Base-by-base conservation (phyloP, 2,888 invertebrate genomes). In the Habrosyne pyritoides region DNA sequence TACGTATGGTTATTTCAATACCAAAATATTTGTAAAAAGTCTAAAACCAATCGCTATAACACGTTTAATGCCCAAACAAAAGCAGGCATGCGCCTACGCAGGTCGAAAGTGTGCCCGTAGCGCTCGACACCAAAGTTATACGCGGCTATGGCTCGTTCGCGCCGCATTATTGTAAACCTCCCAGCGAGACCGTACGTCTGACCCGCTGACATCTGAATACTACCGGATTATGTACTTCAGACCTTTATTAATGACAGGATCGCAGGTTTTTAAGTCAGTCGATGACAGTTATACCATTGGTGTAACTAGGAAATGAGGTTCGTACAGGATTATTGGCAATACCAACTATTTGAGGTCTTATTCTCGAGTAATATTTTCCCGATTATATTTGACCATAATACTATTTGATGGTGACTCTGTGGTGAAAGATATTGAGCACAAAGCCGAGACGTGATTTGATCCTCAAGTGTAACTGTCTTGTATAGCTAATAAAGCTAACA, bases 41-140 rank as follows among this genome's bases (percentile, higher is more conserved):
- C 28, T 12, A 36, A 21, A n/a, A 10, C n/a, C 42, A n/a, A 14
- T 52, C 42, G 52, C 52, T 42, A 28, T 10, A 18, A 18, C 50
- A 50, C 28, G 18, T 50, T 28, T 18, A 10, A 50, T 18, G 24
- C 48, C 28, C 28, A 28, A 18, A 18, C 18, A 26, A 28, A 50
- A 21, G n/a, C 33, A n/a, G 22, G 52, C 26, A 49, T 42, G 59
- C 78, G 72, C 84, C 85, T 70, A 84, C 84, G 78, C 83, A 73
- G 79, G 79, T 80, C 74, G 77, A 76, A 73, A 77, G 80, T 75
- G 80, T 75, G 76, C 68, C 69, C 70, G 60, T 64, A 68, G 61
- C 63, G 67, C 61, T 69, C 57, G 61, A 62, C 66, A 63, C 56
- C 66, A 61, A 63, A 62, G 69, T 73, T 71, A 70, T 67, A 66